Evolutionary conservation across 1,140 invertebrate species (phyloP), one percentile per base, ranked within the genome.

Genomic region (Odontomachus brunneus): DNA sequence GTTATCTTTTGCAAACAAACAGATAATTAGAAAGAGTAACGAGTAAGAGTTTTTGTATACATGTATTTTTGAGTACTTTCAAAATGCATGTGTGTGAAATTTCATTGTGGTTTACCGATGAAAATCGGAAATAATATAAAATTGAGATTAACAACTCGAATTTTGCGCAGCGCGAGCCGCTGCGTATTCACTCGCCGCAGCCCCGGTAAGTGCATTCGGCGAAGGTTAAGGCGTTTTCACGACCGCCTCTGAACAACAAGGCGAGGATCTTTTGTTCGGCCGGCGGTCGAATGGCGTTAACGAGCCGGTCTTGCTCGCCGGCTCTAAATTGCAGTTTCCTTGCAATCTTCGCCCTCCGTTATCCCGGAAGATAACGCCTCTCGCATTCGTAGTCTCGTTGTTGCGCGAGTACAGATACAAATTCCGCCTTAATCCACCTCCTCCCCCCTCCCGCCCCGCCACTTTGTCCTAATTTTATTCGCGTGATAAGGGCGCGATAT

Each of bases 201-300:
- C 33, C 53, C 53, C 26, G n/a, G 4, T 19, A 57, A 49, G 19
- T 44, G 24, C 57, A 57, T 38, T 72, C 22, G 29, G 24, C 9
- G 15, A 72, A 17, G 55, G 29, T 44, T 74, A 60, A 44, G 38
- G 12, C 24, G n/a, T 38, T 15, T 48, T 59, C 17, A n/a, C 11
- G 11, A 74, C 4, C 11, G n/a, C 38, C 11, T 74, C 38, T 12
- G 49, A 49, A 62, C 29, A 17, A 49, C 19, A 62, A 74, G 48
- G 24, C 15, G 48, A 49, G 22, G 17, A 62, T 62, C 38, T 74
- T 74, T 60, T 60, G 38, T 66, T 67, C 38, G 49, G 48, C 33
- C 9, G 38, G n/a, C n/a, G 17, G 49, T 82, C 62, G 19, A 83
- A 82, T 65, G 33, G 26, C 53, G 33, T 67, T 83, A 76, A 76